A percentile compares a stretch with the other conserved stretches of the same genome.
Evolutionary conservation across 2,113 vertebrate genomes (phyloP).

Genomic region (Larimichthys polyactis): DNA sequence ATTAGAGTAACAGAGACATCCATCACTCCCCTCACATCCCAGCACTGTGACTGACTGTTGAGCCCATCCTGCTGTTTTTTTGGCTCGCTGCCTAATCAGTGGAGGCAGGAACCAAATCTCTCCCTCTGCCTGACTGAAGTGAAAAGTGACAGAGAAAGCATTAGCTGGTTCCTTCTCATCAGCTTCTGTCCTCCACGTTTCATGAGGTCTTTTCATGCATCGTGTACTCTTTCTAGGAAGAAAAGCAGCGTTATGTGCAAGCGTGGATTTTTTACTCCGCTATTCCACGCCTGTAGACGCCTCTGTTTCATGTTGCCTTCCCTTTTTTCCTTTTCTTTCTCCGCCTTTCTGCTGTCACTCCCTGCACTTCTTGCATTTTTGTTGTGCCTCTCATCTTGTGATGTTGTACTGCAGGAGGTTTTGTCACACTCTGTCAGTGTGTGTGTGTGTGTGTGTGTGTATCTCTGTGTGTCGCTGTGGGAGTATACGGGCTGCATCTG

Average conservation of each 20-base stretch:
- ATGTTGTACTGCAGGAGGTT: constrained; percentile 46
- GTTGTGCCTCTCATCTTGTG: constrained; percentile 52
- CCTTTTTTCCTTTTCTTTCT: neutral
- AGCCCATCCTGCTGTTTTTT: constrained; percentile 27
- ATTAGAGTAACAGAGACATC: constrained; percentile 40
- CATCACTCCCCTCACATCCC: constrained; percentile 12
- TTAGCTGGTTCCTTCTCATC: constrained; percentile 50
- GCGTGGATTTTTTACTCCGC: constrained; percentile 49
- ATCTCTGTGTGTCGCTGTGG: neutral
- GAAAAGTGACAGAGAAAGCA: constrained; percentile 44
- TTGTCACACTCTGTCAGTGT: constrained; percentile 33
- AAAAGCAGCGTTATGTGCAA: constrained; percentile 34
- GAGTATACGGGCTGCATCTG: constrained; percentile 10
- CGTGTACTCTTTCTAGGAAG: constrained; percentile 43
- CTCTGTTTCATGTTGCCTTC: constrained; percentile 53
- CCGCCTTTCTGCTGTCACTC: constrained; percentile 61
- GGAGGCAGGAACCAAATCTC: constrained; percentile 52
- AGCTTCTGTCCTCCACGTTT: constrained; percentile 28
- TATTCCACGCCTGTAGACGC: constrained; percentile 44
- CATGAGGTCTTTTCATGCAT: constrained; percentile 18
- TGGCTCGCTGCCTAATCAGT: constrained; percentile 54
- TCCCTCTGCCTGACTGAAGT: constrained; percentile 39
- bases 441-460: neutral
- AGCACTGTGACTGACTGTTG: constrained; percentile 4
- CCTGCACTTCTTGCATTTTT: constrained; percentile 47